Percentiles rank a stretch among this genome's conserved stretches.
Evolutionary conservation across 2,797 vertebrate genomes (phyloP).

Genomic region (Otolemur crassicaudatus): DNA sequence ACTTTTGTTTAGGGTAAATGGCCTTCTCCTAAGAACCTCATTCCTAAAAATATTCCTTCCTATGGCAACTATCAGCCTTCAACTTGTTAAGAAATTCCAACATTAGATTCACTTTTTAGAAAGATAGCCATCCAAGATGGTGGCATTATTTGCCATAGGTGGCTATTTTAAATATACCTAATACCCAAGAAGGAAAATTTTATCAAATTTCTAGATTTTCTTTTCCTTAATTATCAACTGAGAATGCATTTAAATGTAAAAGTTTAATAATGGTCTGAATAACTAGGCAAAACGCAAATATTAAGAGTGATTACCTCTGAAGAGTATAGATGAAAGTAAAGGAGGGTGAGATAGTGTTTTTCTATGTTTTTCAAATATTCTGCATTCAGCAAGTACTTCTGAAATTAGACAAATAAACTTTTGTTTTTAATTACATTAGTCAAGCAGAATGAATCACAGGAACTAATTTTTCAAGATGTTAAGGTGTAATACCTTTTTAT

Average conservation of each 20-base stretch:
- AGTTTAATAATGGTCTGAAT: neutral
- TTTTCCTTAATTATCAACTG: neutral
- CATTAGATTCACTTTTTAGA: neutral
- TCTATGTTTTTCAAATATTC: conserved; percentile 2
- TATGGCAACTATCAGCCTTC: neutral
- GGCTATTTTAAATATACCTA: neutral
- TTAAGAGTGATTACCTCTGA: neutral
- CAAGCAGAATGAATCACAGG: neutral
- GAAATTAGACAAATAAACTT: conserved; percentile 9
- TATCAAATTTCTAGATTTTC: conserved; percentile 8
- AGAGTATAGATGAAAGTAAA: neutral
- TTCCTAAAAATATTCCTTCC: conserved; percentile 18
- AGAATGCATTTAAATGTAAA: neutral
- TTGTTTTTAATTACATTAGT: neutral
- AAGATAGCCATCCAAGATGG: neutral
- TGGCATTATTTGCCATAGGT: neutral
- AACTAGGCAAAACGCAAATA: neutral
- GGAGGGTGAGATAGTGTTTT: neutral
- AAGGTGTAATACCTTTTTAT: neutral
- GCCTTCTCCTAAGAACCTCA: neutral
- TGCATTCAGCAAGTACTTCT: neutral
- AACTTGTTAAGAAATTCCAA: neutral
- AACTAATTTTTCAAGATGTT: neutral
- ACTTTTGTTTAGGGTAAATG: neutral
- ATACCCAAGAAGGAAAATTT: neutral